A percentile compares a stretch with the other conserved stretches of the same genome.
phyloP scores from a whole-genome alignment of 2,113 vertebrate genomes.

The Circaetus cinerascens region DNA sequence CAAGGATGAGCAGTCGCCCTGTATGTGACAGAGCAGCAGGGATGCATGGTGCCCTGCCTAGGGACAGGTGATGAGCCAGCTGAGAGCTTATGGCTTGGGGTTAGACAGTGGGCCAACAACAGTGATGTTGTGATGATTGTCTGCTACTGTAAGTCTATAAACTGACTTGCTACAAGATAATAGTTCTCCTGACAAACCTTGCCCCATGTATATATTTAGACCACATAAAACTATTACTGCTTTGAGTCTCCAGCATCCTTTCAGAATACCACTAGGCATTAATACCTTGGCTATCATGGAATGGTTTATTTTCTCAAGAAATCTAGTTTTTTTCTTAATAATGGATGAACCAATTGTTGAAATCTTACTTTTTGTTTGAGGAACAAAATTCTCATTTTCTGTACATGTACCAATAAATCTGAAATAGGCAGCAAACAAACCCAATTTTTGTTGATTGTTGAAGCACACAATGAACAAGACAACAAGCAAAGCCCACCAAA shows the following conservation, averaged over 20 bases:
- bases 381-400: not conserved
- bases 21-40: not conserved
- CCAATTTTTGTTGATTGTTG: not conserved
- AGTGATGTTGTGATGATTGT: not conserved
- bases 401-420: not conserved
- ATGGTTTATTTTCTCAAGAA: not conserved
- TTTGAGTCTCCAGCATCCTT: not conserved
- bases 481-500: not conserved
- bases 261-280: not conserved
- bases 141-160: not conserved
- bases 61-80: rapidly evolving
- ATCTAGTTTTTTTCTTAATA: not conserved
- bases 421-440: not conserved
- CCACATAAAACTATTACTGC: not conserved
- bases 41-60: rapidly evolving
- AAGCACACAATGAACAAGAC: not conserved
- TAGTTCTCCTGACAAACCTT: not conserved
- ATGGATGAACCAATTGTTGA: not conserved
- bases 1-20: not conserved
- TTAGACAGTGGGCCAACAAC: not conserved
- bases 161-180: not conserved
- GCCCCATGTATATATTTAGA: not conserved
- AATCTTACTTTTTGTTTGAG: not conserved
- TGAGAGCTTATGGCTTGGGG: not conserved
- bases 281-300: not conserved